Evolutionary conservation across 2,888 invertebrate genomes (phyloP), one percentile per base, ranked within the genome.

Genomic region (Bugulina stolonifera): DNA sequence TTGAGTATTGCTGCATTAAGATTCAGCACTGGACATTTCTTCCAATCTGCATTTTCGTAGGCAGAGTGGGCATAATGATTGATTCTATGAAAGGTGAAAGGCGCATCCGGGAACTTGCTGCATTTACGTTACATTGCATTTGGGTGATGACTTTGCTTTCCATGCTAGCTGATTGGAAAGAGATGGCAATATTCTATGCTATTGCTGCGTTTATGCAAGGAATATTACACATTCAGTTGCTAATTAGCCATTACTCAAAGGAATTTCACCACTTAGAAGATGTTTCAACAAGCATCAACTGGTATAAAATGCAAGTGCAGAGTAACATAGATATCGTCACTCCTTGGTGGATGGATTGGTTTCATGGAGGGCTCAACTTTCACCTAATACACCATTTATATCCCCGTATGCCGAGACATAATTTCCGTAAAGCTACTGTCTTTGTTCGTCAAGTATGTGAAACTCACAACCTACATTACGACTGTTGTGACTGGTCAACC

Each of bases 381-480:
- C 74, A 74, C 71, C 52, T 74, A n/a, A 73, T 75, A 35, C 74
- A 74, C 32, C 74, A 74, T 69, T 29, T 74, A 54, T 74, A 69
- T 64, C 74, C 74, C 34, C 54, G 43, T 18, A 74, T 74, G 73
- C 73, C 74, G 1, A 23, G 74, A 22, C 58, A 73, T 25, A 58
- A 73, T 27, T 71, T 74, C 43, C 58, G 74, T 14, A 23, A 35
- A 32, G 74, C 74, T 1, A 71, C 54, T 32, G 43, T n/a, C 22
- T 43, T 74, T 35, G 58, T 74, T 1, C 25, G 54, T 23, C 18
- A 71, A 32, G 58, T 71, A 1, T 74, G 74, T 72, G 29, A 43
- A 23, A 43, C 72, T 18, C 71, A 73, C n/a, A 73, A 58, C 14
- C 73, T 74, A n/a, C 35, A 25, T 18, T 74, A 74, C 29, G 74